Conservation (phyloP, 2,888 invertebrate species). For the Trichogramma dendrolimi region DNA sequence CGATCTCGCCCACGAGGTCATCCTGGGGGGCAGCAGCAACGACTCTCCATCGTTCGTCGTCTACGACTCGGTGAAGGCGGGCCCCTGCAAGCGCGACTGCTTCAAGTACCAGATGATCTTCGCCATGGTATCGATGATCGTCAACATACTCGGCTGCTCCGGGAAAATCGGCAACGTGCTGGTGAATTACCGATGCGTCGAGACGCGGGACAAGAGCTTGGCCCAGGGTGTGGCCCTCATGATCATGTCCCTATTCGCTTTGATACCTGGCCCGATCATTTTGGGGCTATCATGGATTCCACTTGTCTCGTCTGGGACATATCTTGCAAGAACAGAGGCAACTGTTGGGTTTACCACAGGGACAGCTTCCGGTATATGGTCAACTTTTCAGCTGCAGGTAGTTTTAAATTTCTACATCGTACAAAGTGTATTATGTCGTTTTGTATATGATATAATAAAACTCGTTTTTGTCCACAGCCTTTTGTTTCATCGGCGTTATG, state of each 20-base stretch:
- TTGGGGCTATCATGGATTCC: constrained; percentile 65
- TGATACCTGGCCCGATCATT: constrained; percentile 68
- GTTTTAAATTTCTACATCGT: constrained; percentile 28
- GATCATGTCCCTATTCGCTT: constrained; percentile 60
- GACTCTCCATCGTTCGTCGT: too few species aligned
- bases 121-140: constrained; percentile 54
- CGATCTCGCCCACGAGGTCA: neutral
- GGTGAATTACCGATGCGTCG: constrained; percentile 63
- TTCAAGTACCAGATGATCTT: constrained; percentile 52
- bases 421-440: neutral
- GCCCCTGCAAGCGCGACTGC: constrained; percentile 48
- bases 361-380: constrained; percentile 58
- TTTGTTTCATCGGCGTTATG: constrained; percentile 57
- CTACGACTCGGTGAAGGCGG: constrained; percentile 40
- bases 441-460: neutral
- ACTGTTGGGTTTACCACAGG: constrained; percentile 67
- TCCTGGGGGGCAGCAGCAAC: too few species aligned
- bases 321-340: constrained; percentile 60
- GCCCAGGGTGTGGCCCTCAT: constrained; percentile 63
- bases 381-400: constrained; percentile 58
- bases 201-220: constrained; percentile 61
- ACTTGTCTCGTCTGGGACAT: constrained; percentile 67
- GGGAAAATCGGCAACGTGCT: constrained; percentile 65
- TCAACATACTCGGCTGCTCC: constrained; percentile 62
- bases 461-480: constrained; percentile 47